Evolutionary conservation across 2,888 invertebrate genomes (phyloP).

Genomic region (Horisme vitalbata): DNA sequence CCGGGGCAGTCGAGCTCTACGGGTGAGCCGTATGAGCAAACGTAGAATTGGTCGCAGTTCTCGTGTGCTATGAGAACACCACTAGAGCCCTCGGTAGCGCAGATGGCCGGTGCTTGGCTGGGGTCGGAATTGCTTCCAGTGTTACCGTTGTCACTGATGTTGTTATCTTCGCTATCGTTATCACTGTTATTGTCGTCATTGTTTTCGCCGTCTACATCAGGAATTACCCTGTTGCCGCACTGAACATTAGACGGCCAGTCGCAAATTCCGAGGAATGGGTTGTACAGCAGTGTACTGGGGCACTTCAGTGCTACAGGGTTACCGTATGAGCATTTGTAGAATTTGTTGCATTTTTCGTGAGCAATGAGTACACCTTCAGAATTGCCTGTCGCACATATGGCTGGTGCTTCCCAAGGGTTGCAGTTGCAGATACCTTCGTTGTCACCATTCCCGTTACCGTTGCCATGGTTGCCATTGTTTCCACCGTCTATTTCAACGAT

Average conservation of each 20-base stretch:
- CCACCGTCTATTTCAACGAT: constrained; percentile 18
- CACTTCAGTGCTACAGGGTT: constrained; percentile 40
- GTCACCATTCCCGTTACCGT: constrained; percentile 8
- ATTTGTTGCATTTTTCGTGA: constrained; percentile 50
- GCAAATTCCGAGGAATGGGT: constrained; percentile 41
- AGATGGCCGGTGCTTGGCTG: constrained; percentile 31
- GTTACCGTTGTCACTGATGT: constrained; percentile 8
- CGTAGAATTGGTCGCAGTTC: constrained; percentile 51
- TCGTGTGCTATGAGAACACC: constrained; percentile 42
- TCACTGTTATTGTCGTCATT: constrained; percentile 17
- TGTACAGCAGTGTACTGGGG: constrained; percentile 40
- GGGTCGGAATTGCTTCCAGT: constrained; percentile 31
- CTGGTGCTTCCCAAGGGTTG: constrained; percentile 41
- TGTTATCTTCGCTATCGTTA: constrained; percentile 10
- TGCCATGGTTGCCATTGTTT: constrained; percentile 5
- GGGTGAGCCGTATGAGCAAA: constrained; percentile 82
- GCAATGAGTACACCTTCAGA: constrained; percentile 45
- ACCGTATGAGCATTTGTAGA: constrained; percentile 44
- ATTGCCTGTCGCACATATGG: constrained; percentile 41
- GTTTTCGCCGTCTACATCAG: constrained; percentile 22
- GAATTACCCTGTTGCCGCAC: constrained; percentile 42
- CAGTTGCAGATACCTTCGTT: constrained; percentile 9
- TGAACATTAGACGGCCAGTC: constrained; percentile 50
- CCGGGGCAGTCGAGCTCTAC: constrained; percentile 78
- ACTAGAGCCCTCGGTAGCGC: constrained; percentile 35